Percentiles rank a stretch among this genome's conserved stretches.
phyloP scores from a whole-genome alignment of 2,113 vertebrate genomes.

The Corvus moneduloides region DNA sequence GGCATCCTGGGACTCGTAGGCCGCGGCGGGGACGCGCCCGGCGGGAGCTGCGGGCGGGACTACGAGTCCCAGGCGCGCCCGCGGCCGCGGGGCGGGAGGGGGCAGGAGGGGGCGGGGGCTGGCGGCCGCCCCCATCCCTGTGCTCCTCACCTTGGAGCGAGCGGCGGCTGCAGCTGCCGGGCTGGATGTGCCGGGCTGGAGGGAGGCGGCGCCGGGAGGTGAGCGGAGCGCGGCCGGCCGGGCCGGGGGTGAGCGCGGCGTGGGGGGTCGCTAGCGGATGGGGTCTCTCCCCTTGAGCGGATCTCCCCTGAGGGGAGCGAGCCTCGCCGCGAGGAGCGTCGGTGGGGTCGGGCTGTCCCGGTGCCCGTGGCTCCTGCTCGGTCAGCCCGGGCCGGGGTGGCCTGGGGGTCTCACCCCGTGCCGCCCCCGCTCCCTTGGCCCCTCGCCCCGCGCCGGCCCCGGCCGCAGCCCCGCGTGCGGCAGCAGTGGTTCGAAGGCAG shows the following conservation, averaged over 20 bases:
- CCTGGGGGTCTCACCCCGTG: not conserved
- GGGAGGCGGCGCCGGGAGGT: not conserved
- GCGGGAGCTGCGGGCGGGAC: not conserved
- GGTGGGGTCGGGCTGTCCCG: not conserved
- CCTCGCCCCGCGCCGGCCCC: too few relatives aligned
- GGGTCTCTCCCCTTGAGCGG: not conserved
- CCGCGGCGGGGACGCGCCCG: not conserved
- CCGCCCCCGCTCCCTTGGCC: not conserved
- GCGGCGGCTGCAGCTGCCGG: not conserved
- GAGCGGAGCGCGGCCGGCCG: not conserved
- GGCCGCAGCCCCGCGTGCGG: not conserved
- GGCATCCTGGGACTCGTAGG: slow-evolving; percentile 23
- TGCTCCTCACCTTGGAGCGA: too few relatives aligned
- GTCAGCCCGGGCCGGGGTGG: not conserved
- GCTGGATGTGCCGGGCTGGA: not conserved
- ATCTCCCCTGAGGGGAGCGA: not conserved
- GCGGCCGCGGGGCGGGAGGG: not conserved
- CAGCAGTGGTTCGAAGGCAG: not conserved
- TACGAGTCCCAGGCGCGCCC: slow-evolving; percentile 26
- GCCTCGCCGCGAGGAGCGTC: not conserved
- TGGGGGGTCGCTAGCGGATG: not conserved
- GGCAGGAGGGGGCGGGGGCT: too few relatives aligned
- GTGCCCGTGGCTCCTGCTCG: not conserved
- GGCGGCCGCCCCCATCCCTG: too few relatives aligned
- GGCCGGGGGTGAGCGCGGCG: not conserved